Percentiles rank a stretch among this genome's conserved stretches.
These are phyloP conservation scores for Holcopasites calliopsidis DNA, from an alignment of 1,140 invertebrate genomes.

Conservation along the genomic window DNA sequence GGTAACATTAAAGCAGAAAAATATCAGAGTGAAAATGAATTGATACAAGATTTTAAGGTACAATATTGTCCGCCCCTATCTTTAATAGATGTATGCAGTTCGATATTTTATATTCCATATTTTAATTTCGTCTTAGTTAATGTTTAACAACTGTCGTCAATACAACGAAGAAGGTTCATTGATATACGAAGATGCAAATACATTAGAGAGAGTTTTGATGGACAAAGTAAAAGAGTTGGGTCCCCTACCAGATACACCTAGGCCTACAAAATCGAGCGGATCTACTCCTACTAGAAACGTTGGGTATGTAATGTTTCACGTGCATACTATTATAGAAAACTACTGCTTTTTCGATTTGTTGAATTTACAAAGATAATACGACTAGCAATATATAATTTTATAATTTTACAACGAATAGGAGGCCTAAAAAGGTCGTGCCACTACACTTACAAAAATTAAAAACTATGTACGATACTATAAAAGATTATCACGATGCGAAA, in stretches of 20 bases:
- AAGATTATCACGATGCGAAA: conserved; percentile 94
- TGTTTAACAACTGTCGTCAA: conserved; percentile 97
- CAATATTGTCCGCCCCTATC: conserved; percentile 4
- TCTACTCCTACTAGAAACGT: conserved; percentile 73
- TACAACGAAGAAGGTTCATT: conserved; percentile 98
- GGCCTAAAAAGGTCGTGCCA: conserved; percentile 79
- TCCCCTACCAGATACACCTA: conserved; percentile 72
- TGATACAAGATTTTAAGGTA: conserved; percentile 86
- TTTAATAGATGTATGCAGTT: neutral
- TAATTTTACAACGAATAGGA: conserved; percentile 58
- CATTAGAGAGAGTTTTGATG: conserved; percentile 91
- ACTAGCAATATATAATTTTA: neutral
- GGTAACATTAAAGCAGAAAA: conserved; percentile 90
- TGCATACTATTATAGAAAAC: neutral
- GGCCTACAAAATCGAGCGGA: conserved; percentile 67
- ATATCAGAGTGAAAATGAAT: conserved; percentile 83
- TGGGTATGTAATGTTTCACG: conserved; percentile 66
- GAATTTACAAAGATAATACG: too few species aligned
- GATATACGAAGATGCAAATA: conserved; percentile 96
- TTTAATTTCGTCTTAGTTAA: conserved; percentile 82
- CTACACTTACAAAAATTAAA: conserved; percentile 88
- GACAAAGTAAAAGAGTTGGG: conserved; percentile 91
- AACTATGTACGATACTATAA: conserved; percentile 93
- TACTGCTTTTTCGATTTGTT: too few species aligned
- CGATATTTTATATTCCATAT: neutral